Evolutionary conservation across 2,797 vertebrate species (phyloP).

Genomic region (Fundulus diaphanus): DNA sequence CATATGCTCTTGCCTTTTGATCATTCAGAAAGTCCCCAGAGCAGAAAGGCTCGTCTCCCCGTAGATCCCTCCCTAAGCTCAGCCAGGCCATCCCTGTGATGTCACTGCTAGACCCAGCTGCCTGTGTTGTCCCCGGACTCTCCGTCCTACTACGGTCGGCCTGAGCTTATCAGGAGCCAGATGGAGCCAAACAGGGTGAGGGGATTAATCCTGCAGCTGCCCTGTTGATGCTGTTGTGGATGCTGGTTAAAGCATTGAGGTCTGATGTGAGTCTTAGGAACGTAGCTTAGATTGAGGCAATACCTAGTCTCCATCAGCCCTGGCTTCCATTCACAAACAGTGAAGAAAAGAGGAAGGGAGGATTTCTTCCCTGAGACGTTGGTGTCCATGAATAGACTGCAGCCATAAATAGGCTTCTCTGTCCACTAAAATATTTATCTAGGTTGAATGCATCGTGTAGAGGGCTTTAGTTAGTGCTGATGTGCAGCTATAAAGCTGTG

Average conservation of each 20-base stretch:
- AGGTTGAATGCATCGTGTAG: constrained; percentile 72
- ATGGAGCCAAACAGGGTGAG: constrained; percentile 41
- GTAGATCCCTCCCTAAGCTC: constrained; percentile 59
- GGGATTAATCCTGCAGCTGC: constrained; percentile 71
- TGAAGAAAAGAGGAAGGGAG: not conserved
- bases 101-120: constrained; percentile 68
- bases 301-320: constrained; percentile 41
- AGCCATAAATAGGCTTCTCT: constrained; percentile 32
- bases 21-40: constrained; percentile 63
- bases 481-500: constrained; percentile 47
- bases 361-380: constrained; percentile 43
- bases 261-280: constrained; percentile 74
- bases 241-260: constrained; percentile 66
- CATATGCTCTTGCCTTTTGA: constrained; percentile 28
- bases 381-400: constrained; percentile 65
- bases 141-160: constrained; percentile 46
- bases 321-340: constrained; percentile 54
- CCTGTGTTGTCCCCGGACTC: constrained; percentile 53
- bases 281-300: constrained; percentile 60
- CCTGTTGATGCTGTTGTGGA: constrained; percentile 67
- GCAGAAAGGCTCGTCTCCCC: constrained; percentile 50
- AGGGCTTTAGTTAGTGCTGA: constrained; percentile 51
- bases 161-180: constrained; percentile 67
- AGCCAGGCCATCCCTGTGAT: constrained; percentile 61
- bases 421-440: constrained; percentile 76